Evolutionary conservation across 2,888 invertebrate species (phyloP), one percentile per base, ranked within the genome.

Genomic region (Adelphocoris suturalis): DNA sequence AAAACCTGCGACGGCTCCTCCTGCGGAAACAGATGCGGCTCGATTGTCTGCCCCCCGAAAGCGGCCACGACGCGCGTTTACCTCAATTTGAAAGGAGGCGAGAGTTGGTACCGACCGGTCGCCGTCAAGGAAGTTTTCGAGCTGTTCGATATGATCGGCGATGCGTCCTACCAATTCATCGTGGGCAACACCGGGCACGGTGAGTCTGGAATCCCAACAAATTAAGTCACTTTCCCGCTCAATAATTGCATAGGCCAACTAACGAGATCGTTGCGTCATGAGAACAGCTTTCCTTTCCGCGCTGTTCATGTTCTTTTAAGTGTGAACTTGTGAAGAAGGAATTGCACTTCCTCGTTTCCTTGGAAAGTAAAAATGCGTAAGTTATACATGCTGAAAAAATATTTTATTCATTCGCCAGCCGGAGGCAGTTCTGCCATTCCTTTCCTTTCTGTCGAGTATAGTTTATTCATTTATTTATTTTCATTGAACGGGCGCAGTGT

Each of bases 161-260:
- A 91, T 61, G 89, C 90, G 75, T 61, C 94, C 13, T 96, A 96
- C 92, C 94, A 95, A 91, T 92, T 97, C 0, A 95, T 97, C 4
- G 96, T 96, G 23, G 97, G 97, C 37, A 97, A 97, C 92, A 97
- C 97, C 0, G 96, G 96, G 3, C 95, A 95, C 93, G 89, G 89
- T 89, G 68, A 68, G 68, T 68, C 61, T 19, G 9, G 23, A 23
- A 23, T 5, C 23, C 11, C 23, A 68, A 12, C 9, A 9, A 68
- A 68, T 68, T 68, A 19, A 68, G 19, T 68, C 23, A 68, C 68
- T 68, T 23, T 68, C 23, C 9, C 68, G 68, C 61, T n/a, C 19
- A 3, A 19, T 11, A 68, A 68, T 68, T 68, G 19, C 23, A 12
- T 0, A 23, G 3, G 23, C 37, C 37, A 4, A 37, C 7, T 37